Base-by-base conservation (phyloP, 2,113 vertebrate species). In the Alligator sinensis region DNA sequence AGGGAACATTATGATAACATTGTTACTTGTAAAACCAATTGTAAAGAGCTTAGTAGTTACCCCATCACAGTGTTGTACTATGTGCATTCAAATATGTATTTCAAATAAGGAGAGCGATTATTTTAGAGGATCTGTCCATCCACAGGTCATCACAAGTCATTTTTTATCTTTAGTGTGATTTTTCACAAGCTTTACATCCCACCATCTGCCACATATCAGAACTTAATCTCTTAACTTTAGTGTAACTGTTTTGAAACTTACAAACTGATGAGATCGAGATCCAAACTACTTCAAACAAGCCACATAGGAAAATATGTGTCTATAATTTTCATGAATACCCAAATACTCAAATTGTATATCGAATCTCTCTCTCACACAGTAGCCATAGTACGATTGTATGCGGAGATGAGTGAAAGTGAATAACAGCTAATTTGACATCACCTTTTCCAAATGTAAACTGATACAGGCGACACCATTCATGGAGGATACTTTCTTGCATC, bases 281-380 rank as follows among this genome's bases (percentile, higher is more conserved):
- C 19, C 18, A 11, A 30, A n/a, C 19, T 1, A 1, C 22, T 24
- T 72, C 68, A 59, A 54, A 13, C 74, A 9, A 76, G 1, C 28
- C 3, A 2, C 1, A 4, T 22, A 2, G 0, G 3, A 5, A 18
- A 34, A 54, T 0, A 11, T 72, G 22, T 38, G 0, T 11, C 72
- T 17, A 0, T 1, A 14, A 14, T 12, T 24, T 47, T 0, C 2
- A 4, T 0, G 24, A 88, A 78, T 59, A 77, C 78, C 77, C 77
- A 61, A 78, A 34, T 28, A 14, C 13, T 80, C 4, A 88, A 80
- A 58, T 28, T 4, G 2, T 38, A 68, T 82, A 17, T 10, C 84
- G 21, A 38, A 11, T 57, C 1, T 24, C 28, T 25, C 2, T 47
- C 47, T 47, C 47, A 47, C 47, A 47, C 47, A 47, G 47, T 47